Percentiles rank a stretch among this genome's conserved stretches.
These are phyloP conservation scores for Coracias cyanogaster DNA, from an alignment of 2,797 vertebrate species.

Conservation along the genomic window DNA sequence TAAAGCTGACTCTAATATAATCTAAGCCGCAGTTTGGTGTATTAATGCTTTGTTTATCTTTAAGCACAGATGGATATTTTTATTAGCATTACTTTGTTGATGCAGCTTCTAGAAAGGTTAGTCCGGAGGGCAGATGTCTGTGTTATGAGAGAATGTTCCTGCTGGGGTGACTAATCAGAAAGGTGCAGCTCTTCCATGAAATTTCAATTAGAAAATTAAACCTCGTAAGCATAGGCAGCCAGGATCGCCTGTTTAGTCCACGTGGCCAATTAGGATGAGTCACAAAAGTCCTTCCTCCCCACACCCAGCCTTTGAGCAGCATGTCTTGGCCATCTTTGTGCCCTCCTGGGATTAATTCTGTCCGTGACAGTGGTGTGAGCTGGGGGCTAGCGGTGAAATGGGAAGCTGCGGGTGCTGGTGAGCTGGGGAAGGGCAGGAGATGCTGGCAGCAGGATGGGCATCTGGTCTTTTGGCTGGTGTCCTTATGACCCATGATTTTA, in stretches of 20 bases:
- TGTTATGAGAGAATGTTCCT: conserved; percentile 68
- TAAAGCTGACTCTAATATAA: conserved; percentile 78
- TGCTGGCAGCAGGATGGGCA: not conserved
- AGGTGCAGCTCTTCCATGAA: conserved; percentile 58
- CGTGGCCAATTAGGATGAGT: conserved; percentile 12
- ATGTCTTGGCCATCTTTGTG: not conserved
- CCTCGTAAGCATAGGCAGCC: conserved; percentile 43
- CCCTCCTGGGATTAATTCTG: not conserved
- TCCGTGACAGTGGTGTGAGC: not conserved
- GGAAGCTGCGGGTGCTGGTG: not conserved
- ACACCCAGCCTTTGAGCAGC: not conserved
- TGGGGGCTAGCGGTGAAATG: not conserved
- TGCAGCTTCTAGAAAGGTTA: conserved; percentile 80
- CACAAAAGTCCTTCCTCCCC: not conserved
- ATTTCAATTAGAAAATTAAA: conserved; percentile 74
- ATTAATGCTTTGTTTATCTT: conserved; percentile 86
- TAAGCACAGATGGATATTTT: conserved; percentile 85
- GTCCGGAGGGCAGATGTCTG: conserved; percentile 80
- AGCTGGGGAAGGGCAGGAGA: not conserved
- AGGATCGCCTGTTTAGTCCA: conserved; percentile 50
- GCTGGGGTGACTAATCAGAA: conserved; percentile 52
- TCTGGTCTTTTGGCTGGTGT: not conserved
- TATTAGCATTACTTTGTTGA: conserved; percentile 83
- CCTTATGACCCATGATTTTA: not conserved
- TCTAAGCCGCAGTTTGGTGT: conserved; percentile 77